phyloP scores from a whole-genome alignment of 2,113 vertebrate genomes.

The Notothenia rossii region DNA sequence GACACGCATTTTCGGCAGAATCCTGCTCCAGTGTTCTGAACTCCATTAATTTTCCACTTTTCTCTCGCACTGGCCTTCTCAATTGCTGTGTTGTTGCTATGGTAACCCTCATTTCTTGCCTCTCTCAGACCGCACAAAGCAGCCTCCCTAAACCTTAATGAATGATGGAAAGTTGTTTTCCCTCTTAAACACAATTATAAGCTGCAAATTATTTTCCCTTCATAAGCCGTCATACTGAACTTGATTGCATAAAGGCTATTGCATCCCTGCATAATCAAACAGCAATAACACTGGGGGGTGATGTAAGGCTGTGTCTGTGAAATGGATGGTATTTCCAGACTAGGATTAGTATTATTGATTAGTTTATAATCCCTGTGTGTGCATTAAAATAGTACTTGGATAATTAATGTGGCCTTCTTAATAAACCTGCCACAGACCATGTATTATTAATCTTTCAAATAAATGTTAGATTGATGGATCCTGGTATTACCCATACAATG shows the following conservation, averaged over 20 bases:
- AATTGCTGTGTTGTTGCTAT: constrained; percentile 76
- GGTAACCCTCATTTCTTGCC: constrained; percentile 69
- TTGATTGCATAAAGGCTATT: constrained; percentile 40
- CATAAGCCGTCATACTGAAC: constrained; percentile 29
- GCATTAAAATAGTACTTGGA: constrained; percentile 44
- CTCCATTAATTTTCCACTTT: constrained; percentile 56
- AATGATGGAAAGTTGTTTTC: constrained; percentile 66
- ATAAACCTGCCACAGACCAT: constrained; percentile 9
- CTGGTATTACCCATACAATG: neutral
- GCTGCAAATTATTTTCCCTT: constrained; percentile 56
- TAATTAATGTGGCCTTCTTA: constrained; percentile 35
- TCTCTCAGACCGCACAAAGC: constrained; percentile 58
- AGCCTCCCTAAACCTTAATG: constrained; percentile 62
- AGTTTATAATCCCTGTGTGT: constrained; percentile 67
- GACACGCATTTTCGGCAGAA: constrained; percentile 20
- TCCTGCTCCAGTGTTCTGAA: constrained; percentile 49
- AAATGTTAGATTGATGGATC: constrained; percentile 19
- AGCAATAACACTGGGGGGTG: constrained; percentile 26
- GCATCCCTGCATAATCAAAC: constrained; percentile 39
- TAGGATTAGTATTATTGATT: constrained; percentile 71
- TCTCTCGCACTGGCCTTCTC: constrained; percentile 57
- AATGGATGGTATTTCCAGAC: constrained; percentile 46
- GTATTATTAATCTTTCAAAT: constrained; percentile 16
- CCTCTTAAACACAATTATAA: constrained; percentile 61
- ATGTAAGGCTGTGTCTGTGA: constrained; percentile 24